phyloP scores from a whole-genome alignment of 92 coral and sea anemone genomes.

The Siderastrea radians region DNA sequence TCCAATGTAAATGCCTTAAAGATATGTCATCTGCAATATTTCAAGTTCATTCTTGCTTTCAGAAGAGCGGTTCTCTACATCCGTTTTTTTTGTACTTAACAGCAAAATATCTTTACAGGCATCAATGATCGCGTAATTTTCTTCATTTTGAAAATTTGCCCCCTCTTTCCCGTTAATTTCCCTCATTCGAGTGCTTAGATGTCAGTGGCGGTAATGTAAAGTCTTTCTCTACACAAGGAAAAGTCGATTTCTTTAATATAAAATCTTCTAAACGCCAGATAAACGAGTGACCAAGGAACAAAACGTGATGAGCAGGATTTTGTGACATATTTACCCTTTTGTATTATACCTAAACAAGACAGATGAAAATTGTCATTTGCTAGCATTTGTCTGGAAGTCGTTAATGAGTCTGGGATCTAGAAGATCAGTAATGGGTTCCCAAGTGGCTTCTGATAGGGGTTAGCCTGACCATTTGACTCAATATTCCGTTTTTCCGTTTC shows the following conservation, averaged over 20 bases:
- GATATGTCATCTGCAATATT: too few relatives aligned
- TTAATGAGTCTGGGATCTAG: slow-evolving; percentile 25
- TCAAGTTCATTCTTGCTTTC: too few relatives aligned
- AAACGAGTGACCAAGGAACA: slow-evolving; percentile 26
- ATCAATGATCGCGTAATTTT: background rate
- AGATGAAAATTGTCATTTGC: background rate
- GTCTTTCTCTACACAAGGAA: slow-evolving; percentile 2
- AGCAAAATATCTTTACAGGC: too few relatives aligned
- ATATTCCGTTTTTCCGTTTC: slow-evolving; percentile 11
- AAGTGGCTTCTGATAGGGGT: slow-evolving; percentile 41
- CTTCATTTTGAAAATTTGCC: too few relatives aligned
- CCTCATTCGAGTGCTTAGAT: too few relatives aligned
- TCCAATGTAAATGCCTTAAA: too few relatives aligned
- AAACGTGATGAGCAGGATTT: background rate
- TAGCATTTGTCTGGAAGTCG: background rate
- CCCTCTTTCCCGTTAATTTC: too few relatives aligned
- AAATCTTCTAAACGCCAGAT: slow-evolving; percentile 23
- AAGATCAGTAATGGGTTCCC: slow-evolving; percentile 57
- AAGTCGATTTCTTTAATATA: background rate
- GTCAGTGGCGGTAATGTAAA: background rate
- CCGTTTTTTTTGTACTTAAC: too few relatives aligned
- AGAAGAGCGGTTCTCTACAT: too few relatives aligned
- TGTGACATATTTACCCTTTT: background rate
- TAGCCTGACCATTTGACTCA: slow-evolving; percentile 51
- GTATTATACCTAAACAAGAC: background rate